Percentiles rank a stretch among this genome's conserved stretches.
Evolutionary conservation across 2,113 vertebrate genomes (phyloP).

Genomic region (Leucoraja erinaceus): DNA sequence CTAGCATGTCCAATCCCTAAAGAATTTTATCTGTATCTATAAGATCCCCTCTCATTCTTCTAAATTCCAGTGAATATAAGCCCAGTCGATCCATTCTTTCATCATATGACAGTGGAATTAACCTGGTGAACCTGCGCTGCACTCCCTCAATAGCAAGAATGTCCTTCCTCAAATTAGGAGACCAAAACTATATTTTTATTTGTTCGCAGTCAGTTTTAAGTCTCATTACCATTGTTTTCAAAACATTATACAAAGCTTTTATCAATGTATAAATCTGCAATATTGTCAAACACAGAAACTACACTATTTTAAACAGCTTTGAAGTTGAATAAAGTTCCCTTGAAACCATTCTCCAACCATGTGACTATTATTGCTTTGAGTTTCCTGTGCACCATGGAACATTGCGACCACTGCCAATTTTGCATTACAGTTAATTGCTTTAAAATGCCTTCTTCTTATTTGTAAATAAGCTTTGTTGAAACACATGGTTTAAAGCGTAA

Average conservation of each 20-base stretch:
- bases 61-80: too few species aligned
- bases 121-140: too few species aligned
- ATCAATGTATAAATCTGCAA: background rate
- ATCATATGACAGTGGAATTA: too few species aligned
- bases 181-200: background rate
- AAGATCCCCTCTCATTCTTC: too few species aligned
- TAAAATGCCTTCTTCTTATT: conserved; percentile 4
- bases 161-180: too few species aligned
- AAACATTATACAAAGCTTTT: background rate
- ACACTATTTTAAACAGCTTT: background rate
- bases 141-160: too few species aligned
- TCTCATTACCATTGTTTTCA: background rate
- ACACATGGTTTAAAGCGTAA: background rate
- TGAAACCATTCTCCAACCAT: background rate
- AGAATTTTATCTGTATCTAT: too few species aligned
- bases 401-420: background rate
- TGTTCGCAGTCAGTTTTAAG: background rate
- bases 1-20: too few species aligned
- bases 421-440: background rate
- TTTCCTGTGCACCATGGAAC: background rate
- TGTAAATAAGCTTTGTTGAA: background rate
- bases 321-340: background rate
- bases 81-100: too few species aligned
- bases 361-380: background rate
- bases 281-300: background rate